phyloP scores from a whole-genome alignment of 2,888 invertebrate genomes.

The Tinea trinotella region DNA sequence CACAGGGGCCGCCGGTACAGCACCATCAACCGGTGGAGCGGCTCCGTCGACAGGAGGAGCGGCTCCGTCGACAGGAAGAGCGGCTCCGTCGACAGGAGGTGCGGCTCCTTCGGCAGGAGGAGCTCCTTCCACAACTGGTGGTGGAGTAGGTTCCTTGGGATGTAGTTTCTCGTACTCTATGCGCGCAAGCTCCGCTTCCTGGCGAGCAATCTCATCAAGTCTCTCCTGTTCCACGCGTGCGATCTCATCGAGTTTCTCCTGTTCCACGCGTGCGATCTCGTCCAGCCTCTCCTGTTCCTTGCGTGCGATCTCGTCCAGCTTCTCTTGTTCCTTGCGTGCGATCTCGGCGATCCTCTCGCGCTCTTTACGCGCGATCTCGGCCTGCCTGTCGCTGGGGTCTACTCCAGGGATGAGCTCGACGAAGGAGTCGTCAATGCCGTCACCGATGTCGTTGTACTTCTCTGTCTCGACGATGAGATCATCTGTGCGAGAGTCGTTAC shows the following conservation, averaged over 20 bases:
- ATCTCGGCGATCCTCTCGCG: no score
- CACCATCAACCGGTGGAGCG: slow-evolving; percentile 27
- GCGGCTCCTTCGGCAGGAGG: slow-evolving; percentile 34
- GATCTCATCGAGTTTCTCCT: no score
- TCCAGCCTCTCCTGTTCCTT: no score
- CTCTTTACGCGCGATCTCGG: slow-evolving; percentile 35
- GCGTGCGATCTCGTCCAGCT: no score
- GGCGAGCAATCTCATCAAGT: no score
- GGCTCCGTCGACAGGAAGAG: slow-evolving; percentile 29
- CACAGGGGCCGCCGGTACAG: slow-evolving; percentile 30
- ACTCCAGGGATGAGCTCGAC: slow-evolving; percentile 82
- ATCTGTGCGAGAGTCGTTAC: slow-evolving; percentile 73
- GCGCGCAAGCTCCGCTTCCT: slow-evolving; percentile 42
- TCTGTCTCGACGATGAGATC: slow-evolving; percentile 90
- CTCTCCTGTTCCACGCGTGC: no score
- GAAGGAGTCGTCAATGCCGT: slow-evolving; percentile 94
- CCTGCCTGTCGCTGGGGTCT: slow-evolving; percentile 52
- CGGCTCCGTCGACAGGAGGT: slow-evolving; percentile 35
- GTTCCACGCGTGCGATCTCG: no score
- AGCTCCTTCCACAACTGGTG: slow-evolving; percentile 28
- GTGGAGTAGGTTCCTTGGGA: slow-evolving; percentile 35
- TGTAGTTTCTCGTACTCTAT: slow-evolving; percentile 31
- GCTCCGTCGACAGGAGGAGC: slow-evolving; percentile 31
- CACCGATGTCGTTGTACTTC: slow-evolving; percentile 92
- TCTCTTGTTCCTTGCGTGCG: slow-evolving; percentile 22